Evolutionary conservation across 2,888 invertebrate genomes (phyloP).

Genomic region (Achlya flavicornis): DNA sequence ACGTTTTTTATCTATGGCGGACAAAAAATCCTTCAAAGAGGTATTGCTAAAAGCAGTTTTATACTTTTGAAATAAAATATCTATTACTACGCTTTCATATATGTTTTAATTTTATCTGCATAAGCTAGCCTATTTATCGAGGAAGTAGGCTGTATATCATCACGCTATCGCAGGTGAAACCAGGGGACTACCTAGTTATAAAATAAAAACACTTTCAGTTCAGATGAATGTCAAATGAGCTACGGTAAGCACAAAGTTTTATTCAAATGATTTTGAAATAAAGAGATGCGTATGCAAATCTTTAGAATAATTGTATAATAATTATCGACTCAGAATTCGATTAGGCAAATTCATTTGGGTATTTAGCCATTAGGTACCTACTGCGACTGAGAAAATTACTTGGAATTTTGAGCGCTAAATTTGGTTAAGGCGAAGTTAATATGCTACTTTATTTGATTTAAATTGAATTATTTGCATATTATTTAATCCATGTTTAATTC

Average conservation of each 20-base stretch:
- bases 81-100: no score
- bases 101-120: no score
- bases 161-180: no score
- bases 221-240: neutral
- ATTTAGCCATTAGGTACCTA: slow-evolving; percentile 13
- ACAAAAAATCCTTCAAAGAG: no score
- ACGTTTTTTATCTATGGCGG: no score
- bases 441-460: neutral
- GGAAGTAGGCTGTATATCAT: no score
- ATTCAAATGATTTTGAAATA: slow-evolving; percentile 7
- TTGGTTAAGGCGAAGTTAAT: neutral
- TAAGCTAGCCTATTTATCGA: no score
- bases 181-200: no score
- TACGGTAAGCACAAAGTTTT: neutral
- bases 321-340: slow-evolving; percentile 17
- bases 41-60: no score
- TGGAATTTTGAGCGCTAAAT: slow-evolving; percentile 13
- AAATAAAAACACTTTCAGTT: neutral
- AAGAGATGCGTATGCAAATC: slow-evolving; percentile 12
- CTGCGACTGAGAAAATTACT: slow-evolving; percentile 3
- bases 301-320: slow-evolving; percentile 12
- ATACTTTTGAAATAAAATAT: no score
- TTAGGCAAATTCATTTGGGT: slow-evolving; percentile 26
- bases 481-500: no score
- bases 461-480: neutral